Evolutionary conservation across 2,888 invertebrate species (phyloP), one percentile per base, ranked within the genome.

Genomic region (Salpingus planirostris): DNA sequence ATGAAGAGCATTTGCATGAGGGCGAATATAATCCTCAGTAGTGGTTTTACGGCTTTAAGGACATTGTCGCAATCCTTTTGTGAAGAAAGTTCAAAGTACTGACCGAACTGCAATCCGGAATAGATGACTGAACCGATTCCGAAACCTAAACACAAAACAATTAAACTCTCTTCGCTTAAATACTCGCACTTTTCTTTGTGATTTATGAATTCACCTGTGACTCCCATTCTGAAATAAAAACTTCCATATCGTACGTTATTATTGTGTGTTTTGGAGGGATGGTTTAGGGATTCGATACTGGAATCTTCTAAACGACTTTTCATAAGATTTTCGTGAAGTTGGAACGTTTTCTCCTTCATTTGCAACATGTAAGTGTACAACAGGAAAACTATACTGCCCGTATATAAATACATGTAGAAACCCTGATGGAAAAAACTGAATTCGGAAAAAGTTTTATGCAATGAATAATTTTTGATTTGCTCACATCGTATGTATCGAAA

Each of bases 371-470:
- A 88, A 76, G 87, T 87, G 62, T 85, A 86, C 36, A 85, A 69
- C 29, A 89, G 71, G 58, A 89, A 89, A 35, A 80, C 69, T 77
- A 89, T 89, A 56, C 87, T 87, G 41, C 86, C 86, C 53, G 85
- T 78, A 66, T 89, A 89, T 43, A 89, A 73, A 63, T 89, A 89
- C 43, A 89, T 67, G 66, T 89, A 89, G 68, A 86, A 89, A 7
- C 82, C 86, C 78, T 88, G 67, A n/a, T n/a, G n/a, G n/a, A n/a
- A n/a, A n/a, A n/a, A n/a, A n/a, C n/a, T n/a, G n/a, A n/a, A n/a
- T n/a, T n/a, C n/a, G n/a, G n/a, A n/a, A n/a, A n/a, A n/a, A n/a
- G n/a, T n/a, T n/a, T n/a, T n/a, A n/a, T n/a, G n/a, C n/a, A n/a
- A n/a, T n/a, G n/a, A n/a, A n/a, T n/a, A n/a, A n/a, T n/a, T n/a